These are phyloP conservation scores for Drosophila cardini DNA, from an alignment of 1,140 invertebrate species.

Conservation along the genomic window DNA sequence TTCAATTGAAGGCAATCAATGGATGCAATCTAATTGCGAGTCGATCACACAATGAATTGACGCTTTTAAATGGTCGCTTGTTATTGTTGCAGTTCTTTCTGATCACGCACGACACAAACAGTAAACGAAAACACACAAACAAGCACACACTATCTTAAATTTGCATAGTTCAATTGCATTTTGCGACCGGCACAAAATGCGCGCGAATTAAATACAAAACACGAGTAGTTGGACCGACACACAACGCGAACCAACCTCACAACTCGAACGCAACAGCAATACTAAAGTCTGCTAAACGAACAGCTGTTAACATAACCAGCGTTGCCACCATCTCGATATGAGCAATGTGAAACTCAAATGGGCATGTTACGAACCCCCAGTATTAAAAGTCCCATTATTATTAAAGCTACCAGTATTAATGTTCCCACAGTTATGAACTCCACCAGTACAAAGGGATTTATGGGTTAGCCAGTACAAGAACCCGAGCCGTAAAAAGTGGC, in stretches of 20 bases:
- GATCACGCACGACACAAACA: conserved; percentile 15
- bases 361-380: neutral
- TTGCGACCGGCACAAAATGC: conserved; percentile 52
- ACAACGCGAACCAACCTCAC: neutral
- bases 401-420: too few relatives aligned
- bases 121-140: conserved; percentile 19
- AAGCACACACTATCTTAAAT: conserved; percentile 16
- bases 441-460: too few relatives aligned
- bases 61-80: conserved; percentile 13
- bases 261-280: conserved; percentile 1
- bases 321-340: too few relatives aligned
- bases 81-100: conserved; percentile 9
- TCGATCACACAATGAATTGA: conserved; percentile 22
- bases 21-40: conserved; percentile 46
- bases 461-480: neutral
- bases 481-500: neutral
- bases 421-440: too few relatives aligned
- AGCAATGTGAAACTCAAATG: too few relatives aligned
- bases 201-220: conserved; percentile 46
- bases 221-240: conserved; percentile 2
- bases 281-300: conserved; percentile 14
- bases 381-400: neutral
- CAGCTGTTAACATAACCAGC: conserved; percentile 8
- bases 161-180: conserved; percentile 42
- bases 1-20: conserved; percentile 49